Conservation (phyloP, 2,113 vertebrate species). For the Ptilorrhoa leucosticta region DNA sequence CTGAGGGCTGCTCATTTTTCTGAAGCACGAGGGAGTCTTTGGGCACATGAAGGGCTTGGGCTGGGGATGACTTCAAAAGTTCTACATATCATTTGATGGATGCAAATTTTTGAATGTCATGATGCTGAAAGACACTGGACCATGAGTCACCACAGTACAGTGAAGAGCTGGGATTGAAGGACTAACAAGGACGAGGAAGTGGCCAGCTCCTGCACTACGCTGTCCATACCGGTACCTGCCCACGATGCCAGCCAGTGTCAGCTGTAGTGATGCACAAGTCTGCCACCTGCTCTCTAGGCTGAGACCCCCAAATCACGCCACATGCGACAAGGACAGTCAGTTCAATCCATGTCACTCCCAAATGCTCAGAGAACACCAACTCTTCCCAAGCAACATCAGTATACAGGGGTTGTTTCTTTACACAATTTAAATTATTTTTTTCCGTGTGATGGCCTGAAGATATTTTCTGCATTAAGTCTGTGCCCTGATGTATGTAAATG, state of each 20-base stretch:
- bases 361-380: not conserved
- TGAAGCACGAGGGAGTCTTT: not conserved
- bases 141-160: not conserved
- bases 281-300: not conserved
- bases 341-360: not conserved
- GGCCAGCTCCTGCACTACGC: fast-evolving
- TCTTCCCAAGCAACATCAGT: not conserved
- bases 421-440: not conserved
- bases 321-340: not conserved
- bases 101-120: not conserved
- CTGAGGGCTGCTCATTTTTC: not conserved
- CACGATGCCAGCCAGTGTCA: fast-evolving
- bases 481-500: too few species aligned
- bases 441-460: not conserved
- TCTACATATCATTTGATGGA: not conserved
- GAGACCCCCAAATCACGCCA: not conserved
- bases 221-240: fast-evolving
- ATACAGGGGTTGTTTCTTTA: not conserved
- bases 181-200: fast-evolving
- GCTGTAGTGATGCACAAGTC: fast-evolving
- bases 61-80: not conserved
- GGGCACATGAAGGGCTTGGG: fast-evolving
- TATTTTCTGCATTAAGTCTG: not conserved
- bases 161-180: not conserved
- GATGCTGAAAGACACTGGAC: not conserved